Evolutionary conservation across 2,797 vertebrate species (phyloP).

Genomic region (Mergus octosetaceus): DNA sequence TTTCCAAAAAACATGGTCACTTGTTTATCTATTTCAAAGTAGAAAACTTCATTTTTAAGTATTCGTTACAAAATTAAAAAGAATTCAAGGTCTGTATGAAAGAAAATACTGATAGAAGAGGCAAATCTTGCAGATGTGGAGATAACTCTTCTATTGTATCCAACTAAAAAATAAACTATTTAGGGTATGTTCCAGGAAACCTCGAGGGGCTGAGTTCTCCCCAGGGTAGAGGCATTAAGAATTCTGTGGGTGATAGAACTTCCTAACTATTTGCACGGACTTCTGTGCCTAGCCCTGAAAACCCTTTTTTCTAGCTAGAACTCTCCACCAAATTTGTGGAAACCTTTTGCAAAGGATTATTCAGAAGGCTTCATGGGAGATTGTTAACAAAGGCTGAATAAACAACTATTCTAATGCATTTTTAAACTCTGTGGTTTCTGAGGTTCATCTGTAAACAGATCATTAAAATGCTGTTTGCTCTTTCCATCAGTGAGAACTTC

Average conservation of each 20-base stretch:
- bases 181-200: background rate
- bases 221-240: background rate
- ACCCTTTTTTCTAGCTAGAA: background rate
- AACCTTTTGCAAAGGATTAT: background rate
- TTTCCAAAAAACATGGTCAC: background rate
- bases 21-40: background rate
- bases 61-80: background rate
- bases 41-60: background rate
- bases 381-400: background rate
- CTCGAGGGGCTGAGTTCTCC: fast-evolving
- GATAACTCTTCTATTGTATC: background rate
- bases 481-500: background rate
- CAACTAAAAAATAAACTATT: background rate
- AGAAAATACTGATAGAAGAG: background rate
- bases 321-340: background rate
- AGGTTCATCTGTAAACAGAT: background rate
- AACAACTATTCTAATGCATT: background rate
- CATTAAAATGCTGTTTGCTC: background rate
- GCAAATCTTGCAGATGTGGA: background rate
- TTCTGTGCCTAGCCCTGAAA: background rate
- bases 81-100: background rate
- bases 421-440: background rate
- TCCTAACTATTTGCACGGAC: background rate
- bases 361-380: background rate
- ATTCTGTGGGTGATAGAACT: background rate